phyloP scores from a whole-genome alignment of 2,113 vertebrate species.

The Hiodon alosoides region DNA sequence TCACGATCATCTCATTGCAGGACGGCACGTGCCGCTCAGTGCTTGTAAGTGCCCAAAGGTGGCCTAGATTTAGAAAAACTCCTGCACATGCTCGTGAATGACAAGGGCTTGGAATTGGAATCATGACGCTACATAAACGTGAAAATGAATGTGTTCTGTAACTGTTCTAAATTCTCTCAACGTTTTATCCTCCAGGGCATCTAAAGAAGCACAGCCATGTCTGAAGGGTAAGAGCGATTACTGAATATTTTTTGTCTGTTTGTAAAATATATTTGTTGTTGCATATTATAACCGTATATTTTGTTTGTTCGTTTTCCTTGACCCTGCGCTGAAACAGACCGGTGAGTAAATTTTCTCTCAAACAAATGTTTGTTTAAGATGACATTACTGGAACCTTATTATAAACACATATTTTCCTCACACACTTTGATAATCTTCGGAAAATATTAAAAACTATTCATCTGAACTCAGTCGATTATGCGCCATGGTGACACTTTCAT shows the following conservation, averaged over 20 bases:
- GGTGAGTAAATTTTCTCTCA: constrained; percentile 30
- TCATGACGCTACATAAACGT: neutral
- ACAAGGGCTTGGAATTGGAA: too few species aligned
- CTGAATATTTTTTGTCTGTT: neutral
- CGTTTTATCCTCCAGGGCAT: constrained; percentile 30
- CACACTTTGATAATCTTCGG: neutral
- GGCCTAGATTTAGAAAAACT: too few species aligned
- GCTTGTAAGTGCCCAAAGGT: too few species aligned
- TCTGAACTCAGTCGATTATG: neutral
- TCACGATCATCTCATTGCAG: too few species aligned
- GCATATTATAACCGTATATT: too few species aligned
- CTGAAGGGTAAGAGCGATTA: constrained; percentile 33
- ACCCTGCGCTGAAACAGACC: constrained; percentile 25
- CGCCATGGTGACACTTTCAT: too few species aligned
- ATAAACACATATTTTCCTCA: neutral
- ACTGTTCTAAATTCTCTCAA: neutral
- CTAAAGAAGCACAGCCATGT: constrained; percentile 38
- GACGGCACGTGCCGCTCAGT: too few species aligned
- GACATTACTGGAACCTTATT: neutral
- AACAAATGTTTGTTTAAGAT: neutral
- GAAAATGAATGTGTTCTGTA: neutral
- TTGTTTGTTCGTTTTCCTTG: neutral
- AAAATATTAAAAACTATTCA: neutral
- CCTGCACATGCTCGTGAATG: too few species aligned
- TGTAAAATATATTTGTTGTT: too few species aligned